Base-by-base conservation (phyloP, 2,888 invertebrate species). In the Pteria penguin region DNA sequence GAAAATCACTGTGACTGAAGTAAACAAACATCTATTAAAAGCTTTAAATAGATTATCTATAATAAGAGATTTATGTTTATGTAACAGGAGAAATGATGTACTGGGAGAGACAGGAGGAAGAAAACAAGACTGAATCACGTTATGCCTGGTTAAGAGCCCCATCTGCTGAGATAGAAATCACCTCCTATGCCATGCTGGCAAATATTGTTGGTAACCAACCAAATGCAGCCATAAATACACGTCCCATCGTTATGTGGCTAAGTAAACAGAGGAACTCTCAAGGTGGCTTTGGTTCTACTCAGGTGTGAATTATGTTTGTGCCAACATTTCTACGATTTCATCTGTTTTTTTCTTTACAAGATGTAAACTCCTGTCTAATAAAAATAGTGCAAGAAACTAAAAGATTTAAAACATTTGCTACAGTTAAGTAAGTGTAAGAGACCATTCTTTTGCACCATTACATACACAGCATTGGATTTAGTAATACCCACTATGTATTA, bases 151-250 rank as follows among this genome's bases (percentile, higher is more conserved):
- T 93, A 54, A 92, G 94, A 78, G 95, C 96, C 0, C 94, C 94
- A 76, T 95, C 96, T 0, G 94, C 95, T 0, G 95, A 96, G 84
- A 95, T 98, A 3, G 96, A 97, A 91, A 96, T 97, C 84, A 97
- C 98, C 0, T 95, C 98, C 0, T 98, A 98, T 92, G 96, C 95
- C 0, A 93, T 98, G 72, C 93, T 97, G 72, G 95, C 96, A 0
- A 94, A 94, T 86, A 88, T 94, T 24, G 73, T 82, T 29, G 91
- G 93, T 75, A 93, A 93, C 80, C 61, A 75, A 14, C 55, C 78
- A 3, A 75, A 80, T 3, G 83, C 96, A 0, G 70, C 87, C 2
- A 81, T 82, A 18, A 86, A 86, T 18, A 84, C 86, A 24, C 80
- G 83, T 31, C 95, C 95, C 0, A 93, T 96, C 36, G 94, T 96